phyloP scores from a whole-genome alignment of 2,888 invertebrate genomes.

The Euspilapteryx auroguttella region DNA sequence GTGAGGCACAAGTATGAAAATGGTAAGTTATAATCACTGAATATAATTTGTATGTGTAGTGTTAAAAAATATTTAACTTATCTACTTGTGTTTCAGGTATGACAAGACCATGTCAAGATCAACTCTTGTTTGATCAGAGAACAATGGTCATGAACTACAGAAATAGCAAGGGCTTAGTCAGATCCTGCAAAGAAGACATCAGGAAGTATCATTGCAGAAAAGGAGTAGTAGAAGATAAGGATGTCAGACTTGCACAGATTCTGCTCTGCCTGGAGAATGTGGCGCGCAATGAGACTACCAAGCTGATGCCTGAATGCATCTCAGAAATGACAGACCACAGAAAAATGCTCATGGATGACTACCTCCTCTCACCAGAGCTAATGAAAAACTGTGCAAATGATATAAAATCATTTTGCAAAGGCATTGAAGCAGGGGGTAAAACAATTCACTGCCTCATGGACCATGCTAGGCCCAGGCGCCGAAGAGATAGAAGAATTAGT shows the following conservation, averaged over 20 bases:
- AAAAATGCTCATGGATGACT: conserved; percentile 90
- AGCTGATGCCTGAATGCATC: conserved; percentile 77
- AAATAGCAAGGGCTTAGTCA: conserved; percentile 84
- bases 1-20: conserved; percentile 78
- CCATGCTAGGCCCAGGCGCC: conserved; percentile 70
- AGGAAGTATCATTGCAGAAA: conserved; percentile 82
- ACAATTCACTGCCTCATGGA: conserved; percentile 97
- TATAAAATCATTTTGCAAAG: conserved; percentile 74
- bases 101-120: conserved; percentile 75
- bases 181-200: conserved; percentile 89
- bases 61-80: too few species aligned
- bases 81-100: conserved; percentile 31
- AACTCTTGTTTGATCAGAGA: conserved; percentile 82
- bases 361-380: conserved; percentile 89
- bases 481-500: conserved; percentile 68
- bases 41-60: too few species aligned
- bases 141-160: conserved; percentile 89
- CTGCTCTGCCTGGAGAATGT: conserved; percentile 89
- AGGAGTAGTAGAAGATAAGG: conserved; percentile 79
- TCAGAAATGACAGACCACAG: conserved; percentile 91
- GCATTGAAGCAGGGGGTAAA: conserved; percentile 77
- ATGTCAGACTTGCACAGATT: conserved; percentile 85
- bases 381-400: conserved; percentile 86
- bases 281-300: conserved; percentile 69
- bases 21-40: conserved; percentile 51